Conservation (phyloP, 2,888 invertebrate genomes). For the Anarsia innoxiella region DNA sequence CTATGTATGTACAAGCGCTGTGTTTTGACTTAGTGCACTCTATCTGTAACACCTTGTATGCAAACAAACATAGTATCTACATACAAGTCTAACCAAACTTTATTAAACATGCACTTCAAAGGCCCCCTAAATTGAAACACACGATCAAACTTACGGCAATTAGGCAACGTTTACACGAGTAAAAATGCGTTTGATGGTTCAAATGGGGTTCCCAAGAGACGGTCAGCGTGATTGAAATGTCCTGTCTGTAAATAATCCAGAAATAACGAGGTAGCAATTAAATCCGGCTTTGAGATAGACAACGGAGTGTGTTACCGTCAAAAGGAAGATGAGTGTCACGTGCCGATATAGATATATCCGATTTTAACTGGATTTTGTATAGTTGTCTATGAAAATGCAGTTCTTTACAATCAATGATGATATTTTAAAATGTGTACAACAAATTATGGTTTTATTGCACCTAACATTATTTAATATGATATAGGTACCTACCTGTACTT, state of each 20-base stretch:
- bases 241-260: constrained; percentile 68
- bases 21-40: too few relatives aligned
- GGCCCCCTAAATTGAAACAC: constrained; percentile 1
- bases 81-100: too few relatives aligned
- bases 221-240: constrained; percentile 48
- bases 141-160: constrained; percentile 43
- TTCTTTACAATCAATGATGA: too few relatives aligned
- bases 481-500: too few relatives aligned
- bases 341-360: constrained; percentile 23
- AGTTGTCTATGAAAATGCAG: too few relatives aligned
- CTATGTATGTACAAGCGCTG: too few relatives aligned
- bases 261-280: constrained; percentile 73
- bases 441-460: too few relatives aligned
- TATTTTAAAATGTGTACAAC: too few relatives aligned
- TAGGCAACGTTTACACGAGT: constrained; percentile 41
- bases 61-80: too few relatives aligned
- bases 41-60: too few relatives aligned
- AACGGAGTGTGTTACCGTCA: constrained; percentile 46
- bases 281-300: constrained; percentile 64
- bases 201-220: constrained; percentile 22
- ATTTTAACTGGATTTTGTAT: too few relatives aligned
- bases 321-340: constrained; percentile 43
- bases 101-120: constrained; percentile 9
- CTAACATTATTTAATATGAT: too few relatives aligned
- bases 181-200: constrained; percentile 47